Percentiles rank a stretch among this genome's conserved stretches.
Evolutionary conservation across 64 coral and sea anemone species (phyloP).

Genomic region (Stichodactyla helianthus): DNA sequence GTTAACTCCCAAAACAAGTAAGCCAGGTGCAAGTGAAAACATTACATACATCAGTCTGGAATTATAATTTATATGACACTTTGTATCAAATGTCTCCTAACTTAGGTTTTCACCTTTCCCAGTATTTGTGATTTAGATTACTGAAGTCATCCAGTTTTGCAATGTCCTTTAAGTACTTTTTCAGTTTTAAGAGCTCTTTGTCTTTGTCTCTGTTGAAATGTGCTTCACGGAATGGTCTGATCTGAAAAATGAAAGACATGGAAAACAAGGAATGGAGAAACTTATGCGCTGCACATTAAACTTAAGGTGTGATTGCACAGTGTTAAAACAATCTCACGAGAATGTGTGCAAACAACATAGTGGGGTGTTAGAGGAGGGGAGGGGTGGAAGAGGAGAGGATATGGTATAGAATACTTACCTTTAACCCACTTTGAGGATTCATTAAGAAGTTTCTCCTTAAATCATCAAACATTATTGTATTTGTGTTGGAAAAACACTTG

Average conservation of each 20-base stretch:
- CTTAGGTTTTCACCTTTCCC: conserved; percentile 59
- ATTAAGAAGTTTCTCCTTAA: conserved; percentile 86
- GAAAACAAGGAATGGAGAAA: no score
- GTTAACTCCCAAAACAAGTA: no score
- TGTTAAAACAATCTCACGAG: no score
- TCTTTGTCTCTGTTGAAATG: conserved; percentile 93
- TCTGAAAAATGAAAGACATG: conserved; percentile 39
- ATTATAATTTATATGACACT: no score
- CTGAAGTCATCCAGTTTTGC: conserved; percentile 63
- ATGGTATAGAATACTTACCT: conserved; percentile 28
- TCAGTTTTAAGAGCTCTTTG: conserved; percentile 74
- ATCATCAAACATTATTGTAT: conserved; percentile 95
- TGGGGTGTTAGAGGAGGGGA: no score
- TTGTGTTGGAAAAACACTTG: conserved; percentile 74
- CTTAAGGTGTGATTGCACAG: no score
- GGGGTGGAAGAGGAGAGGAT: no score
- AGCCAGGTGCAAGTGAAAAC: no score
- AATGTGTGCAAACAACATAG: not conserved
- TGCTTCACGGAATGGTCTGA: conserved; percentile 95
- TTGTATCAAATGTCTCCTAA: no score
- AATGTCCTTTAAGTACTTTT: conserved; percentile 87
- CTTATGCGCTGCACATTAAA: no score
- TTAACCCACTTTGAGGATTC: conserved; percentile 86
- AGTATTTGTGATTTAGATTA: conserved; percentile 73
- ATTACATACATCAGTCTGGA: no score